phyloP scores from a whole-genome alignment of 2,888 invertebrate genomes.

The Hyppa rectilinea region DNA sequence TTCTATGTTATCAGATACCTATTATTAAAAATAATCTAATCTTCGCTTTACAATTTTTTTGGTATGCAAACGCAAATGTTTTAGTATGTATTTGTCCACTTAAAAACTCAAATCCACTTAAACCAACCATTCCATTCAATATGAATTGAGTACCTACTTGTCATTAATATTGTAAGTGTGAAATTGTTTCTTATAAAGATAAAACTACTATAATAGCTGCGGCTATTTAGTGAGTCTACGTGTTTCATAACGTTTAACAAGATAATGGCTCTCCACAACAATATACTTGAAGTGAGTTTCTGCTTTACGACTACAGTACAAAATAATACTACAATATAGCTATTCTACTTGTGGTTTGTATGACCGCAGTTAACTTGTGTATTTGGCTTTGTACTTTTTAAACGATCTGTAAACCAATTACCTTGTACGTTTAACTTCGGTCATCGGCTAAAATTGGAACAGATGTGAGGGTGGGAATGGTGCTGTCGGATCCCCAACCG shows the following conservation, averaged over 20 bases:
- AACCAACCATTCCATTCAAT: neutral
- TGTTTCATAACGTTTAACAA: conserved; percentile 35
- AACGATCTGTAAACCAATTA: conserved; percentile 26
- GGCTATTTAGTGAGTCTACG: conserved; percentile 14
- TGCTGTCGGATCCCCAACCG: conserved; percentile 18
- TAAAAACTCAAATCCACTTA: neutral
- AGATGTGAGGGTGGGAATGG: conserved; percentile 23
- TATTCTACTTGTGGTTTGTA: conserved; percentile 15
- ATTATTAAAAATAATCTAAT: conserved; percentile 27
- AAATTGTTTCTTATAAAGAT: conserved; percentile 3
- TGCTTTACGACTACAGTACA: conserved; percentile 21
- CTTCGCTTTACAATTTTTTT: neutral
- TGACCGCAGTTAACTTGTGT: conserved; percentile 3
- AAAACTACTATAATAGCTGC: neutral
- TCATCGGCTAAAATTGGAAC: conserved; percentile 15
- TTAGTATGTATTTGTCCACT: neutral
- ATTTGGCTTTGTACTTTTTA: conserved; percentile 20
- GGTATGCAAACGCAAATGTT: neutral
- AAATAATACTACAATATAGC: conserved; percentile 9
- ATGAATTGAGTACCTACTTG: neutral
- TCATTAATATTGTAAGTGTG: conserved; percentile 15
- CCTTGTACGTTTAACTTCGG: conserved; percentile 7
- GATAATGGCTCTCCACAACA: conserved; percentile 23
- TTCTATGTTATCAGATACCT: conserved; percentile 3
- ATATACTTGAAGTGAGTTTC: conserved; percentile 31